phyloP scores from a whole-genome alignment of 1,140 invertebrate species.

The Cataglyphis hispanica region DNA sequence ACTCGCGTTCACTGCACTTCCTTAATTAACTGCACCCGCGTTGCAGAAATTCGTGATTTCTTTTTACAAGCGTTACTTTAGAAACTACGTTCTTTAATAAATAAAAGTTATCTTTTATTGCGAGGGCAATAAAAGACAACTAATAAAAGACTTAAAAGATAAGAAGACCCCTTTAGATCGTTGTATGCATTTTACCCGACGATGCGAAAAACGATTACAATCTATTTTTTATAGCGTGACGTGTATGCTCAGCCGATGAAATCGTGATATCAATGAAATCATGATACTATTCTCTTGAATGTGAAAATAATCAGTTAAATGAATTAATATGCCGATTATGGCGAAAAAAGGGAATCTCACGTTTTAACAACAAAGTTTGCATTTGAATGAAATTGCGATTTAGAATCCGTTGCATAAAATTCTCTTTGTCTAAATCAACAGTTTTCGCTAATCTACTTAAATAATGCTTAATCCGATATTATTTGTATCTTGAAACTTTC shows the following conservation, averaged over 20 bases:
- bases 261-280: background rate
- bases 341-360: background rate
- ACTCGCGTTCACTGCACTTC: background rate
- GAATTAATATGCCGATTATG: constrained; percentile 13
- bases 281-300: constrained; percentile 17
- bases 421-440: background rate
- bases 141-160: background rate
- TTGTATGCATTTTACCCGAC: background rate
- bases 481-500: background rate
- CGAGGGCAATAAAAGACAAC: too few relatives aligned
- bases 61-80: background rate
- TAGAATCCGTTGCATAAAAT: background rate
- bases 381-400: constrained; percentile 6
- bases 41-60: background rate
- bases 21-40: constrained; percentile 10
- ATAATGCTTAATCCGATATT: background rate
- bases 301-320: constrained; percentile 29
- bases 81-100: background rate
- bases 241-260: constrained; percentile 10
- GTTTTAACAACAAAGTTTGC: background rate
- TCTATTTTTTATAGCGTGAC: constrained; percentile 9
- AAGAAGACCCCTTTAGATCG: background rate
- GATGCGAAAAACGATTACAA: constrained; percentile 35
- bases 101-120: constrained; percentile 18
- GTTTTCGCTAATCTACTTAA: background rate